Percentiles rank a stretch among this genome's conserved stretches.
phyloP scores from a whole-genome alignment of 2,888 invertebrate species.

The Calliphora vomitoria region DNA sequence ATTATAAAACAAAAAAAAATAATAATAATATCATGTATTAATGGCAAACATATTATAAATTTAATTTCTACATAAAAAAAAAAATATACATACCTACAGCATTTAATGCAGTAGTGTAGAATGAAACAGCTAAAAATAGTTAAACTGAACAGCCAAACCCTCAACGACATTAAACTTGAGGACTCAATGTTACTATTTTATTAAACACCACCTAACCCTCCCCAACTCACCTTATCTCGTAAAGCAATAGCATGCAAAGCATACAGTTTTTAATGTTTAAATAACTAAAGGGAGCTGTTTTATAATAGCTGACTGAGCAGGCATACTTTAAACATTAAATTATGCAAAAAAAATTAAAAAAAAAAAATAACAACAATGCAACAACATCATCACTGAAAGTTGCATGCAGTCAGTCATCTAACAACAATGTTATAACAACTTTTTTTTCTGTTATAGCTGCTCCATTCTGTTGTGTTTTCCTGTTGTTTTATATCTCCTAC shows the following conservation, averaged over 20 bases:
- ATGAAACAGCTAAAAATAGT: slow-evolving; percentile 40
- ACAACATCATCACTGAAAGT: slow-evolving; percentile 19
- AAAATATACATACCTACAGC: neutral
- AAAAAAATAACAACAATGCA: slow-evolving; percentile 34
- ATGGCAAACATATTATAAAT: slow-evolving; percentile 23
- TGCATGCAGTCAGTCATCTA: slow-evolving; percentile 8
- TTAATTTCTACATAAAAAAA: slow-evolving; percentile 35
- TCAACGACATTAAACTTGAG: slow-evolving; percentile 63
- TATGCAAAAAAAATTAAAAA: slow-evolving; percentile 48
- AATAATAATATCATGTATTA: neutral
- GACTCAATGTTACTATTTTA: slow-evolving; percentile 36
- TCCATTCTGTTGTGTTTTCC: neutral
- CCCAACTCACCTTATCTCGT: neutral
- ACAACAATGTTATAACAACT: slow-evolving; percentile 34
- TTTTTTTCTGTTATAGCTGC: neutral
- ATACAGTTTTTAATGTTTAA: neutral
- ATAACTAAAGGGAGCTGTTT: slow-evolving; percentile 26
- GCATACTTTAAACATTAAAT: slow-evolving; percentile 63
- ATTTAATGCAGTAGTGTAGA: slow-evolving; percentile 28
- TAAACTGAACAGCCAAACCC: neutral
- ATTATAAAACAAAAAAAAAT: neutral
- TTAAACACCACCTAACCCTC: slow-evolving; percentile 11
- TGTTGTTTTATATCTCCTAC: slow-evolving; percentile 9
- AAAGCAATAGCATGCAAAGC: neutral
- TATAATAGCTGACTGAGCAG: slow-evolving; percentile 50